These are phyloP conservation scores for Nyctibius bracteatus DNA, from an alignment of 2,113 vertebrate genomes.

Conservation along the genomic window DNA sequence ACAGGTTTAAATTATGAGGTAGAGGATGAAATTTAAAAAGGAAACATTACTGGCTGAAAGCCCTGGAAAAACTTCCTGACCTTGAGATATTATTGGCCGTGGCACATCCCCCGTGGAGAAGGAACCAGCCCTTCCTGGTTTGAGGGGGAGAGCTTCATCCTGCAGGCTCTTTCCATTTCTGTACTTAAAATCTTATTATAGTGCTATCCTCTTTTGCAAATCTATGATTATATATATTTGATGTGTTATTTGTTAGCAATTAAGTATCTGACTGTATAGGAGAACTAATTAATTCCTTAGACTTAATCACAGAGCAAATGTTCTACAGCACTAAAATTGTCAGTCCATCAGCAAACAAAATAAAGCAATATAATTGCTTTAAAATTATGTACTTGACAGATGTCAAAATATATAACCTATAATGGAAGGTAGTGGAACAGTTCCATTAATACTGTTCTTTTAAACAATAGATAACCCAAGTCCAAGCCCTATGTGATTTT, in stretches of 20 bases:
- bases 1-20: background rate
- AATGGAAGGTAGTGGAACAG: background rate
- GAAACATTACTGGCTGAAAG: background rate
- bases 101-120: background rate
- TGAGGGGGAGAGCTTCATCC: background rate
- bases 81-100: background rate
- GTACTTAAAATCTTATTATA: background rate
- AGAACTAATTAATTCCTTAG: background rate
- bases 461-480: background rate
- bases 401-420: background rate
- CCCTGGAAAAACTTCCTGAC: slow-evolving; percentile 33
- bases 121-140: background rate
- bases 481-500: background rate
- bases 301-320: background rate
- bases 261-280: background rate
- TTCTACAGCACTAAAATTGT: background rate
- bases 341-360: background rate
- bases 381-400: background rate
- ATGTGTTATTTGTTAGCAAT: background rate
- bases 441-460: background rate
- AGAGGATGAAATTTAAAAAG: slow-evolving; percentile 12
- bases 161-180: background rate
- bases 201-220: background rate
- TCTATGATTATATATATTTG: background rate
- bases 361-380: background rate